Conservation (phyloP, 2,113 vertebrate species). For the Tamias sibiricus region DNA sequence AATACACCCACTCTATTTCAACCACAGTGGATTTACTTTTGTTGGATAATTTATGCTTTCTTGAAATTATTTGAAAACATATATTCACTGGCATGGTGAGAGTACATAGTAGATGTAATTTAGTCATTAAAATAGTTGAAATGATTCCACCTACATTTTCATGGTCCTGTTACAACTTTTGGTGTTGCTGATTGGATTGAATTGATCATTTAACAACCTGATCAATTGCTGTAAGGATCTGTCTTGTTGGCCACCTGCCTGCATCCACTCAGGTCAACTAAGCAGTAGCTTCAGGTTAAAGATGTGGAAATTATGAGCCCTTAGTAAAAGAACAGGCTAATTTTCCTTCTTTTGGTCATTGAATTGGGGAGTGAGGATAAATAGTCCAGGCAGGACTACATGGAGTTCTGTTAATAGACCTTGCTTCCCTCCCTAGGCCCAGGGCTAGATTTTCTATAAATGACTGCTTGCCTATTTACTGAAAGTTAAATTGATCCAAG, state of each 20-base stretch:
- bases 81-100: neutral
- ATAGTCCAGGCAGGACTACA: neutral
- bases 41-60: neutral
- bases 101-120: neutral
- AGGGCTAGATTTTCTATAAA: conserved; percentile 29
- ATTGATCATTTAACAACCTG: neutral
- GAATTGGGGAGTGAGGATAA: neutral
- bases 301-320: neutral
- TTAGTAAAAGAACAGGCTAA: neutral
- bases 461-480: conserved; percentile 58
- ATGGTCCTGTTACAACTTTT: conserved; percentile 14
- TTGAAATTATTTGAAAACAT: conserved; percentile 49
- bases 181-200: conserved; percentile 42
- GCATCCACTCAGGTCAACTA: neutral
- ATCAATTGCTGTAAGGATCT: neutral
- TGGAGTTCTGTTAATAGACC: neutral
- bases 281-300: conserved; percentile 34
- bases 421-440: neutral
- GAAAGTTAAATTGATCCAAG: conserved; percentile 78
- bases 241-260: neutral
- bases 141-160: conserved; percentile 32
- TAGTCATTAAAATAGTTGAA: conserved; percentile 23
- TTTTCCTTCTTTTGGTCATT: conserved; percentile 38
- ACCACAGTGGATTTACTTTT: neutral
- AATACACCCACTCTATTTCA: neutral